These are phyloP conservation scores for Griposia aprilina DNA, from an alignment of 2,888 invertebrate species.

Conservation along the genomic window DNA sequence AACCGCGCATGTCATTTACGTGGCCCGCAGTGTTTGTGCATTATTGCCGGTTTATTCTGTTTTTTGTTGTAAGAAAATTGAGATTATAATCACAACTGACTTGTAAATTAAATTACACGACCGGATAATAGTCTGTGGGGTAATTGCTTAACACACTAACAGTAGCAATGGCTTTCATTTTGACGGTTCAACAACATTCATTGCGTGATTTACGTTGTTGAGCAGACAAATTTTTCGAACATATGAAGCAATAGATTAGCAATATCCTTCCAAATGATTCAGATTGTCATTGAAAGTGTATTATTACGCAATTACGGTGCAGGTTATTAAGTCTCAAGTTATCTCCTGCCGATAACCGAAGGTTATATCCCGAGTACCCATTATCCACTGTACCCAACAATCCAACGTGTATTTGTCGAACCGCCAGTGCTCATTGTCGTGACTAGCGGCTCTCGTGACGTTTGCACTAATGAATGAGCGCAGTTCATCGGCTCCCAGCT, in stretches of 20 bases:
- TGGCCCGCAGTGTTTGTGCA: slow-evolving; percentile 46
- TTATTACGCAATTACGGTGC: too few species aligned
- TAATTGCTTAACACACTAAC: too few species aligned
- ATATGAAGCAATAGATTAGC: too few species aligned
- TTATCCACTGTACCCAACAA: neutral
- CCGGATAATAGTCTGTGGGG: slow-evolving; percentile 11
- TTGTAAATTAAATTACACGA: slow-evolving; percentile 44
- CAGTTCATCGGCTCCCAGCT: slow-evolving; percentile 24
- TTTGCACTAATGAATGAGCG: slow-evolving; percentile 36
- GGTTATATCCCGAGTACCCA: neutral
- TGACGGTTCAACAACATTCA: too few species aligned
- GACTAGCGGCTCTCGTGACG: slow-evolving; percentile 47
- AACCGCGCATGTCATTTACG: slow-evolving; percentile 68
- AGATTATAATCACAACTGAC: slow-evolving; percentile 43
- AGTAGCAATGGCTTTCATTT: too few species aligned
- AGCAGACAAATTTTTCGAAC: too few species aligned
- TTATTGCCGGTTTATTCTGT: slow-evolving; percentile 42
- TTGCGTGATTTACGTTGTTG: too few species aligned
- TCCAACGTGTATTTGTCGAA: slow-evolving; percentile 19
- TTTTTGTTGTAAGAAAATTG: slow-evolving; percentile 31
- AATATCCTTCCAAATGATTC: too few species aligned
- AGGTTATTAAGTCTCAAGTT: slow-evolving; percentile 1
- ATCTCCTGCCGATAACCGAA: slow-evolving; percentile 2
- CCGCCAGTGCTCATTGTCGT: slow-evolving; percentile 28
- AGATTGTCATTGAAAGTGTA: too few species aligned